These are phyloP conservation scores for Sicus ferrugineus DNA, from an alignment of 2,888 invertebrate genomes.

Conservation along the genomic window DNA sequence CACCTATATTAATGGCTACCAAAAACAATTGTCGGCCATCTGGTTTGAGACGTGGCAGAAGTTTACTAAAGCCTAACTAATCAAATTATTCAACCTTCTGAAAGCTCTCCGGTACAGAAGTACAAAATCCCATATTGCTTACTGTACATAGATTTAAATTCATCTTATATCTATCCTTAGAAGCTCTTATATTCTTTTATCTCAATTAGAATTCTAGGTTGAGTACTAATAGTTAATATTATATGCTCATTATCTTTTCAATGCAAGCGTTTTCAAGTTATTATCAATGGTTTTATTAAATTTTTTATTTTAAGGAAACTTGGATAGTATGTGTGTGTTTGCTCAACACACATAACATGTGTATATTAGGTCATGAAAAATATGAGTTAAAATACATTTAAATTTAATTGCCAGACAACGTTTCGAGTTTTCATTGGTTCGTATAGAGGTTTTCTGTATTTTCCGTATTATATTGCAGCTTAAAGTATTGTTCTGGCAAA, in stretches of 20 bases:
- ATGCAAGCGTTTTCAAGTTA: background rate
- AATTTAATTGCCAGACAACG: background rate
- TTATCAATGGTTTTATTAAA: background rate
- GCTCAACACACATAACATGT: background rate
- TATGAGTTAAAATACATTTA: background rate
- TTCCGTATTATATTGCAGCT: background rate
- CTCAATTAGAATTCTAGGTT: background rate
- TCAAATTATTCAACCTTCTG: background rate
- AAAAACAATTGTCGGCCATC: constrained; percentile 43
- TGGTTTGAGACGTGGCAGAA: constrained; percentile 42
- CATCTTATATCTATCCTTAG: background rate
- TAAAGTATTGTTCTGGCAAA: background rate
- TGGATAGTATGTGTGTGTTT: background rate
- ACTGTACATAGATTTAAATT: background rate
- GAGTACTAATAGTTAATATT: too few species aligned
- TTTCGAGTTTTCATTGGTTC: constrained; percentile 20
- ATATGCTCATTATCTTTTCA: too few species aligned
- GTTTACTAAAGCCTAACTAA: constrained; percentile 15
- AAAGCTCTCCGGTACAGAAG: too few species aligned
- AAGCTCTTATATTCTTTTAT: background rate
- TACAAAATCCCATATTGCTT: background rate
- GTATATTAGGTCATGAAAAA: background rate
- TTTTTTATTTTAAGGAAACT: background rate
- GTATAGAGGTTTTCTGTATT: background rate
- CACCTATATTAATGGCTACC: constrained; percentile 44